Evolutionary conservation across 2,113 vertebrate species (phyloP).

Genomic region (Rhinopomastus cyanomelas): DNA sequence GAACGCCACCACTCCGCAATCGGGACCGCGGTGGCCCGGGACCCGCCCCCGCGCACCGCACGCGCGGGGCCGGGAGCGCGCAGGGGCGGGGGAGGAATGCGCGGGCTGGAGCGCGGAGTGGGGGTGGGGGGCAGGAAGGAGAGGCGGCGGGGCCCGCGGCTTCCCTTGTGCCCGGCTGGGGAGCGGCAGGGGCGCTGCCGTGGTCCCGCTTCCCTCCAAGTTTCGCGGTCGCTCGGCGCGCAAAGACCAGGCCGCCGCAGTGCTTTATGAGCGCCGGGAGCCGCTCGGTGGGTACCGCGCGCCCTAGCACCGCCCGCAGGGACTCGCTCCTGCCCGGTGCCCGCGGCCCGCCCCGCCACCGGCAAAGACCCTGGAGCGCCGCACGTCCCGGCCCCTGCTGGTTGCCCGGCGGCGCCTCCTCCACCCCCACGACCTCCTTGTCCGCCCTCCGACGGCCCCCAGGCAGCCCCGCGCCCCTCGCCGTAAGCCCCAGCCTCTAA

Average conservation of each 20-base stretch:
- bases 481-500: neutral
- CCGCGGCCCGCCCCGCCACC: neutral
- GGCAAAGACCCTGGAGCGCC: neutral
- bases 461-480: neutral
- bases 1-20: neutral
- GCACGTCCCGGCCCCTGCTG: neutral
- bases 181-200: neutral
- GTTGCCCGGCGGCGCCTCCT: neutral
- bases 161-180: neutral
- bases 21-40: neutral
- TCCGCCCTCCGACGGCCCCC: neutral
- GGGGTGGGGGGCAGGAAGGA: neutral
- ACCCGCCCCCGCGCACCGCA: neutral
- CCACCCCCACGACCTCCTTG: neutral
- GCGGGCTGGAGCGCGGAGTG: neutral
- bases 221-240: neutral
- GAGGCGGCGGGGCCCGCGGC: neutral
- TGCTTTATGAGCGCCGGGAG: neutral
- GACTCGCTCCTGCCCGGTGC: neutral
- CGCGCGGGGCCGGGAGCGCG: neutral
- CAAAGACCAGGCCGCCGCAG: neutral
- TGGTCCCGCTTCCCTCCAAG: neutral
- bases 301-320: neutral
- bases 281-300: neutral
- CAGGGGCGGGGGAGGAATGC: neutral